Conservation (phyloP, 2,797 vertebrate genomes). For the Ammospiza maritima region DNA sequence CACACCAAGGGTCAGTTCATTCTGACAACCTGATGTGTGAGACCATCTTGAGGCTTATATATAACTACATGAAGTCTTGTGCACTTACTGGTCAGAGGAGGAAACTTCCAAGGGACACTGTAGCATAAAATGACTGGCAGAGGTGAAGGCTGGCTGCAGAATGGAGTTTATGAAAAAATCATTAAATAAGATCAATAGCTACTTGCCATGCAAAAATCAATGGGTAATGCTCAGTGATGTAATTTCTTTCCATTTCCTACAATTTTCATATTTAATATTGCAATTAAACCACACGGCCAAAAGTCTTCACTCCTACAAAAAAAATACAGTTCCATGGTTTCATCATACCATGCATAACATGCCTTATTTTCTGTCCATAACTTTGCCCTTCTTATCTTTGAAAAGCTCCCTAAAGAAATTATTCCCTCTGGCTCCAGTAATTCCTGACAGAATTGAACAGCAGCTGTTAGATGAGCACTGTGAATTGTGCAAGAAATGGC, state of each 20-base stretch:
- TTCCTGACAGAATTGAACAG: not conserved
- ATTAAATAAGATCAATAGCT: not conserved
- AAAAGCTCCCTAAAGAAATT: not conserved
- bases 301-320: not conserved
- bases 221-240: not conserved
- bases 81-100: not conserved
- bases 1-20: not conserved
- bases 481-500: not conserved
- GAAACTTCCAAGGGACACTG: not conserved
- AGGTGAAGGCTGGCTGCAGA: not conserved
- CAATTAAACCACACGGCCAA: not conserved
- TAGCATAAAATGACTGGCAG: not conserved
- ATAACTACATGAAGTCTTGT: fast-evolving
- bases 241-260: not conserved
- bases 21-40: not conserved
- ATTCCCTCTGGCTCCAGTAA: not conserved
- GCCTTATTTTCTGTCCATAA: not conserved
- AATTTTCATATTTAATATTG: not conserved
- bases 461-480: not conserved
- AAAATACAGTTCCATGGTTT: not conserved
- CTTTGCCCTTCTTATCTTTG: not conserved
- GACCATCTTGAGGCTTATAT: not conserved
- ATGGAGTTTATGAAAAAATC: not conserved
- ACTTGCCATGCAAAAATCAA: not conserved
- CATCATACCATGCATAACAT: not conserved